These are phyloP conservation scores for Ips typographus DNA, from an alignment of 1,140 invertebrate species.

Conservation along the genomic window DNA sequence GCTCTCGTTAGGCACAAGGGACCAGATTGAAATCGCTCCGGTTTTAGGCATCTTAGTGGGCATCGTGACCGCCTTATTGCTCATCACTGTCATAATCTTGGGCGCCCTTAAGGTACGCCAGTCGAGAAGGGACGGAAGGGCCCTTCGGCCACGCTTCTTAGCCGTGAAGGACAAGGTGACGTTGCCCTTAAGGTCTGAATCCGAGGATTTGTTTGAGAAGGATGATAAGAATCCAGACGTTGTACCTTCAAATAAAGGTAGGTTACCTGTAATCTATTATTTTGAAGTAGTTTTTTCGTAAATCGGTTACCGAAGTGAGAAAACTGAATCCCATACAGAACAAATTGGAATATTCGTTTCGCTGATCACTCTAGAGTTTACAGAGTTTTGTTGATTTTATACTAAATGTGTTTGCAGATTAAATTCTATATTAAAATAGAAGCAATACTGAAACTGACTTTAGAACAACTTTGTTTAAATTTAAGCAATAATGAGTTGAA, in stretches of 20 bases:
- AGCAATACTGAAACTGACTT: too few species aligned
- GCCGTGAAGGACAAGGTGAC: slow-evolving; percentile 69
- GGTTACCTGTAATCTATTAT: slow-evolving; percentile 38
- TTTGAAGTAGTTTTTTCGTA: too few species aligned
- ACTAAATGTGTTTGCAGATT: too few species aligned
- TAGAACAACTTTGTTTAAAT: too few species aligned
- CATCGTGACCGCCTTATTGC: slow-evolving; percentile 66
- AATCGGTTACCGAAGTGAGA: too few species aligned
- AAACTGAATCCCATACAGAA: too few species aligned
- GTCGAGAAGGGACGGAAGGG: slow-evolving; percentile 55
- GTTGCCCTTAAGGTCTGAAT: slow-evolving; percentile 61
- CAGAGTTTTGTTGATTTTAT: too few species aligned
- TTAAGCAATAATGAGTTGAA: too few species aligned
- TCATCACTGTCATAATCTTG: slow-evolving; percentile 69
- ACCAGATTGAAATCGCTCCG: slow-evolving; percentile 70
- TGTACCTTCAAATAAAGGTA: slow-evolving; percentile 84
- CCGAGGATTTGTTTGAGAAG: slow-evolving; percentile 67
- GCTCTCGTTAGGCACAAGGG: slow-evolving; percentile 47
- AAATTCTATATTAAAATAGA: too few species aligned
- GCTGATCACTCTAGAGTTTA: too few species aligned
- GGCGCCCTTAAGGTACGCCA: slow-evolving; percentile 67
- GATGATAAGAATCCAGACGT: slow-evolving; percentile 85
- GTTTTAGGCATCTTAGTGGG: slow-evolving; percentile 73
- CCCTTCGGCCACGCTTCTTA: slow-evolving; percentile 61
- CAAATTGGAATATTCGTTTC: too few species aligned